A percentile compares a stretch with the other conserved stretches of the same genome.
Evolutionary conservation across 2,888 invertebrate species (phyloP).

Genomic region (Eilema griseolum): DNA sequence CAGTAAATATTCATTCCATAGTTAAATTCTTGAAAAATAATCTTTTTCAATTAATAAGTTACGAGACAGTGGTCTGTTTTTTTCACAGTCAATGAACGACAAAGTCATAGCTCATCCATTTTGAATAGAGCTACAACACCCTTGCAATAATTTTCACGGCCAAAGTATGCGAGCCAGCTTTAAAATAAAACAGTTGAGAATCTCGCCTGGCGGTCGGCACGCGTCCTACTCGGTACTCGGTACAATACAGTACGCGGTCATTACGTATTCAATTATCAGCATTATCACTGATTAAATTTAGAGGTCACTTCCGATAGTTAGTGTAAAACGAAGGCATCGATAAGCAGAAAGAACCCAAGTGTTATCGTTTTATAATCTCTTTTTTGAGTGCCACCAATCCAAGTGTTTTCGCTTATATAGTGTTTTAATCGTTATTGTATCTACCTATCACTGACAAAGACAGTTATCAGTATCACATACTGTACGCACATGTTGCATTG

Average conservation of each 20-base stretch:
- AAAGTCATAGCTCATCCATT: conserved; percentile 70
- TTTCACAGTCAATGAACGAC: conserved; percentile 74
- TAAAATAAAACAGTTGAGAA: conserved; percentile 84
- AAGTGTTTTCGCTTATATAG: conserved; percentile 38
- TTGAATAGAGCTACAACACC: conserved; percentile 67
- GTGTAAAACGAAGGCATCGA: conserved; percentile 36
- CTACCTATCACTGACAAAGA: conserved; percentile 18
- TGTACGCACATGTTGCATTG: conserved; percentile 3
- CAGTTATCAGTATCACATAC: conserved; percentile 3
- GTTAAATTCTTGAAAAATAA: conserved; percentile 44
- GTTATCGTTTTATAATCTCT: conserved; percentile 12
- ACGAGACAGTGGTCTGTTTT: conserved; percentile 47
- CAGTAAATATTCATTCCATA: conserved; percentile 49
- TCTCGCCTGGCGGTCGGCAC: conserved; percentile 74
- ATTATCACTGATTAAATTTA: conserved; percentile 59
- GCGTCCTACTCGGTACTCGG: conserved; percentile 52
- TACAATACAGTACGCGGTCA: conserved; percentile 59
- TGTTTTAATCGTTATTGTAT: conserved; percentile 22
- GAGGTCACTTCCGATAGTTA: conserved; percentile 45
- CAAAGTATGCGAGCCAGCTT: conserved; percentile 73
- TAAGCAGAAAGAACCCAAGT: conserved; percentile 9
- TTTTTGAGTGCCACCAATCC: conserved; percentile 27
- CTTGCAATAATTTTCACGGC: conserved; percentile 80
- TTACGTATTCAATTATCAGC: conserved; percentile 67
- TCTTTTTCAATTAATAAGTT: conserved; percentile 53